phyloP scores from a whole-genome alignment of 1,140 invertebrate genomes.

The Panagrolaimus sp. region DNA sequence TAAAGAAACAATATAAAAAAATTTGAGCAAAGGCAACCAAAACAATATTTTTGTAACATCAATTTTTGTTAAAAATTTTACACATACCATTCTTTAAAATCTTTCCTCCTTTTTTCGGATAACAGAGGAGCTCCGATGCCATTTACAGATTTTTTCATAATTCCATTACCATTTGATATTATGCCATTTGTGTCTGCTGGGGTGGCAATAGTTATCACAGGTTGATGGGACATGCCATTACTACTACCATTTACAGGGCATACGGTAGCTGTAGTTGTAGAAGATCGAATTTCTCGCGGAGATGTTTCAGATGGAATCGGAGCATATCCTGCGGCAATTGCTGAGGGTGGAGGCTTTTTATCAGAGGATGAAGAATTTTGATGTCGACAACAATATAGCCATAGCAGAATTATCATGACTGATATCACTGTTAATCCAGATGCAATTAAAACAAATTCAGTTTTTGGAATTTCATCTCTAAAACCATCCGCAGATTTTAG shows the following conservation, averaged over 20 bases:
- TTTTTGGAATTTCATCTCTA: slow-evolving; percentile 37
- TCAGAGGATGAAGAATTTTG: slow-evolving; percentile 25
- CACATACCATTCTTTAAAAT: slow-evolving; percentile 55
- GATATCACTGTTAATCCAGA: slow-evolving; percentile 40
- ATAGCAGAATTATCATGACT: slow-evolving; percentile 44
- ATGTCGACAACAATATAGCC: slow-evolving; percentile 42
- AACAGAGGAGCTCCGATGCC: slow-evolving; percentile 16
- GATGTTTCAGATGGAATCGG: slow-evolving; percentile 46
- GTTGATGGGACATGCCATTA: too few relatives aligned
- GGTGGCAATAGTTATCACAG: not conserved
- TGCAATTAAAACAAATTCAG: slow-evolving; percentile 35
- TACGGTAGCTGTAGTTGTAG: slow-evolving; percentile 6
- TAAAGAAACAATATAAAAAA: too few relatives aligned
- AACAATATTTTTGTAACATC: too few relatives aligned
- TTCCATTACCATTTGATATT: slow-evolving; percentile 7
- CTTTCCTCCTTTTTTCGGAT: slow-evolving; percentile 39
- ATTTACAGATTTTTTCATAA: slow-evolving; percentile 12
- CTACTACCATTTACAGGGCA: too few relatives aligned
- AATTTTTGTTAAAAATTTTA: slow-evolving; percentile 9
- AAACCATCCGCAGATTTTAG: not conserved
- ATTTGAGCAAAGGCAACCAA: too few relatives aligned
- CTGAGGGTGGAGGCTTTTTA: slow-evolving; percentile 17
- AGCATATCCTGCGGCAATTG: slow-evolving; percentile 34
- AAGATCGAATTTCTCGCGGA: slow-evolving; percentile 26
- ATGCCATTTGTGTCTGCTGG: slow-evolving; percentile 19